Evolutionary conservation across 2,797 vertebrate genomes (phyloP), one percentile per base, ranked within the genome.

Genomic region (Melanotaenia boesemani): DNA sequence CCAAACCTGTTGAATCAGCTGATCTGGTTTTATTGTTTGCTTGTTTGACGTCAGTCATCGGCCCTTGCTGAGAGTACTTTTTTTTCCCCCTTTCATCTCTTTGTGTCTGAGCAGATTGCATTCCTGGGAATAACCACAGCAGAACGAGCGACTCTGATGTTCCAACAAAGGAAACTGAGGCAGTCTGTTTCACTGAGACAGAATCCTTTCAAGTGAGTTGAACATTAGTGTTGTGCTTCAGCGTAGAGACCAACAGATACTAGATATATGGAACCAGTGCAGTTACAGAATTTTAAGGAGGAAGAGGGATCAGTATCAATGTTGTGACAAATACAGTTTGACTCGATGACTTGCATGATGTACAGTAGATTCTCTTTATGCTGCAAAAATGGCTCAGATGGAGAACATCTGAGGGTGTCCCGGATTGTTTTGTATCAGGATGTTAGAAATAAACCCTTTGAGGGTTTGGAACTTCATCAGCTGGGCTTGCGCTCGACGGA

Each of bases 161-260:
- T 90, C 22, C 95, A 96, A 73, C 96, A 93, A 80, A 94, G 86
- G 72, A 96, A 93, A 70, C 93, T 92, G 9, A 93, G 95, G 62
- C 96, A 96, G 54, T 52, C 94, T 0, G 63, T 93, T 83, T 96
- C 97, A 6, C 92, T 98, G 63, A 91, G 95, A 85, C 97, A 95
- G 87, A 98, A 97, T 72, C 97, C 97, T 0, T 97, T 97, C 94
- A 99, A 99, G 97, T 99, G 90, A 95, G 89, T 87, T 16, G 0
- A 0, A 20, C 7, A 7, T 22, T 5, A 13, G 28, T 57, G 4
- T 32, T 52, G 28, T 28, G 3, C 2, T 61, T 61, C 39, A 24
- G 5, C 54, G 16, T 22, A 20, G 28, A 7, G 6, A 18, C 41
- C 1, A 37, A 28, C 12, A 28, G 16, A 16, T 28, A 15, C 46